A percentile compares a stretch with the other conserved stretches of the same genome.
Conservation (phyloP, 2,888 invertebrate genomes). For the Dysmachus trigonus region DNA sequence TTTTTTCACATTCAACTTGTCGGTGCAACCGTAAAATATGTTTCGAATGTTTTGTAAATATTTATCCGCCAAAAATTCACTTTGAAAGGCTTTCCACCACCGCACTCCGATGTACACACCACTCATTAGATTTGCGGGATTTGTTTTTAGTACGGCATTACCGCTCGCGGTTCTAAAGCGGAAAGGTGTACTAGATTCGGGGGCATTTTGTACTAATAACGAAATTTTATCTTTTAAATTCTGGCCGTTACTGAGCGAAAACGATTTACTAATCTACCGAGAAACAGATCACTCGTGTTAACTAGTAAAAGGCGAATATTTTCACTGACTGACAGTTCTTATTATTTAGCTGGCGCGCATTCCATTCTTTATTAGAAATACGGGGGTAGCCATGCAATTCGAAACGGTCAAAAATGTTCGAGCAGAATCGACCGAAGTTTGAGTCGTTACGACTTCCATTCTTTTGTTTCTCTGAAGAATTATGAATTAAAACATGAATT, state of each 20-base stretch:
- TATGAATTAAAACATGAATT: too few species aligned
- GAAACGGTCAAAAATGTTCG: too few species aligned
- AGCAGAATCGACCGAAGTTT: too few species aligned
- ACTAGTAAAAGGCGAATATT: too few species aligned
- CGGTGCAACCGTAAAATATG: background rate
- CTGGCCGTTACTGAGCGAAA: background rate
- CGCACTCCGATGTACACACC: conserved; percentile 10
- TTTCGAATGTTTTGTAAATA: conserved; percentile 8
- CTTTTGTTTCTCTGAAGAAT: too few species aligned
- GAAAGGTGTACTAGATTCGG: background rate
- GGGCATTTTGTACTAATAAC: background rate
- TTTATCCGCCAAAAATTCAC: conserved; percentile 29
- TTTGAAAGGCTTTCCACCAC: conserved; percentile 33
- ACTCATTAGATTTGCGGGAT: conserved; percentile 3
- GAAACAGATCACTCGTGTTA: background rate
- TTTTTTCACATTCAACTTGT: background rate
- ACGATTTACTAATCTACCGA: background rate
- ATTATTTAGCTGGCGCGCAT: too few species aligned
- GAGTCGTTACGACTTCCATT: too few species aligned
- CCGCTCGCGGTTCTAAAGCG: background rate
- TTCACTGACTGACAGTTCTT: too few species aligned
- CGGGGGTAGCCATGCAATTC: too few species aligned
- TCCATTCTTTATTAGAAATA: too few species aligned
- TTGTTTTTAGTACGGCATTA: background rate
- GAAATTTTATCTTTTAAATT: background rate